Percentiles rank a stretch among this genome's conserved stretches.
Conservation (phyloP, 2,797 vertebrate species). For the Garrulus glandarius region DNA sequence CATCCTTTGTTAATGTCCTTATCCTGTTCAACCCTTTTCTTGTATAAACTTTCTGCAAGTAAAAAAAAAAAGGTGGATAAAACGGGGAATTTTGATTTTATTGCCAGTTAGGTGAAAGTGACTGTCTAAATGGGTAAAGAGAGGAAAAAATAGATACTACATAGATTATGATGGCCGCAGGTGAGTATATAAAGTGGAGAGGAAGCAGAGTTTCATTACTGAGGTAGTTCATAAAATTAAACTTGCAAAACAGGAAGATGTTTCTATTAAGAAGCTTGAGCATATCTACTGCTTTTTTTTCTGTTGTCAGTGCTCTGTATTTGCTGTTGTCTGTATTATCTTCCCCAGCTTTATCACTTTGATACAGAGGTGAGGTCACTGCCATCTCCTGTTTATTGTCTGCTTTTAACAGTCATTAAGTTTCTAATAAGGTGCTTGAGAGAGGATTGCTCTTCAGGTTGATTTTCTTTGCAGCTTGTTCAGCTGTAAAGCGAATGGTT, state of each 20-base stretch:
- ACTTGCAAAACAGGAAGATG: not conserved
- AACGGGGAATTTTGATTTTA: not conserved
- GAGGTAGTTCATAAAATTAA: not conserved
- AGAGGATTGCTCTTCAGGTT: not conserved
- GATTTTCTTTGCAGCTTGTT: not conserved
- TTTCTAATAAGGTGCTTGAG: not conserved
- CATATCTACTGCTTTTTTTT: not conserved
- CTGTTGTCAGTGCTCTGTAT: not conserved
- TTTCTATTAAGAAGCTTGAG: not conserved
- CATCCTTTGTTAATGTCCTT: not conserved
- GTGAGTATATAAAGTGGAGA: not conserved
- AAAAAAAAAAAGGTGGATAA: not conserved
- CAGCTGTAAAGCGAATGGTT: not conserved
- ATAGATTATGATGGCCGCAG: not conserved
- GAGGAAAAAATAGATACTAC: not conserved
- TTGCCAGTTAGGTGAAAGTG: not conserved
- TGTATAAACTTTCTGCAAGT: not conserved
- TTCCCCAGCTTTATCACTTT: not conserved
- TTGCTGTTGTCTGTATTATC: not conserved
- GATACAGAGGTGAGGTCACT: not conserved
- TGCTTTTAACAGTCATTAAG: not conserved
- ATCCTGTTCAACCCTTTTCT: not conserved
- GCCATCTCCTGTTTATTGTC: not conserved
- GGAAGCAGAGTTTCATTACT: not conserved
- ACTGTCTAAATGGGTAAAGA: not conserved